phyloP scores from a whole-genome alignment of 92 coral and sea anemone genomes.

The Palythoa heliodiscus region DNA sequence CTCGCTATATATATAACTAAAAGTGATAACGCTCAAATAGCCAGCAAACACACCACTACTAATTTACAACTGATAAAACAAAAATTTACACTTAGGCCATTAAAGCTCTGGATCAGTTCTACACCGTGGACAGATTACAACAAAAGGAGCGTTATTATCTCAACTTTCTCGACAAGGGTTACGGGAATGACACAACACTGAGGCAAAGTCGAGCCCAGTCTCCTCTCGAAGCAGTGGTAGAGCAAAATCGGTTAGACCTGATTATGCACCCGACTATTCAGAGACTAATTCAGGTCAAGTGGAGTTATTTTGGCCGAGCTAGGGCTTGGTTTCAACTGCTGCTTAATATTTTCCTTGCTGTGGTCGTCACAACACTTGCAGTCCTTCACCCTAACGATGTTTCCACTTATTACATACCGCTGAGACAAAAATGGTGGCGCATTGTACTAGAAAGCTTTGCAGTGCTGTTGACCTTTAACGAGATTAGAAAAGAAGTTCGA shows the following conservation, averaged over 20 bases:
- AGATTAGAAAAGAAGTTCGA: slow-evolving; percentile 72
- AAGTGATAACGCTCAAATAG: too few species aligned
- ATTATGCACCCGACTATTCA: slow-evolving; percentile 81
- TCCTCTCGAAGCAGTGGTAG: slow-evolving; percentile 74
- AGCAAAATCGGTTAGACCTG: slow-evolving; percentile 68
- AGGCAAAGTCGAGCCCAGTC: slow-evolving; percentile 66
- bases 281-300: slow-evolving; percentile 79
- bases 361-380: slow-evolving; percentile 70
- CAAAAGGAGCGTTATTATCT: slow-evolving; percentile 77
- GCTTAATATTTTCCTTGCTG: slow-evolving; percentile 65
- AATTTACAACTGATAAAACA: not conserved
- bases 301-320: slow-evolving; percentile 69
- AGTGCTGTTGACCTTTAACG: slow-evolving; percentile 65
- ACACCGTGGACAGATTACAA: slow-evolving; percentile 71
- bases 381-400: slow-evolving; percentile 70
- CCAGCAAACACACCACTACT: too few species aligned
- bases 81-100: slow-evolving; percentile 50
- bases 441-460: slow-evolving; percentile 68
- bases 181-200: slow-evolving; percentile 33
- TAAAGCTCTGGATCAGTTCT: slow-evolving; percentile 83
- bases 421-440: slow-evolving; percentile 76
- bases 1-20: too few species aligned
- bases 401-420: slow-evolving; percentile 61
- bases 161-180: slow-evolving; percentile 66
- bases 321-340: slow-evolving; percentile 75